phyloP scores from a whole-genome alignment of 2,888 invertebrate genomes.

The Dendrolimus houi region DNA sequence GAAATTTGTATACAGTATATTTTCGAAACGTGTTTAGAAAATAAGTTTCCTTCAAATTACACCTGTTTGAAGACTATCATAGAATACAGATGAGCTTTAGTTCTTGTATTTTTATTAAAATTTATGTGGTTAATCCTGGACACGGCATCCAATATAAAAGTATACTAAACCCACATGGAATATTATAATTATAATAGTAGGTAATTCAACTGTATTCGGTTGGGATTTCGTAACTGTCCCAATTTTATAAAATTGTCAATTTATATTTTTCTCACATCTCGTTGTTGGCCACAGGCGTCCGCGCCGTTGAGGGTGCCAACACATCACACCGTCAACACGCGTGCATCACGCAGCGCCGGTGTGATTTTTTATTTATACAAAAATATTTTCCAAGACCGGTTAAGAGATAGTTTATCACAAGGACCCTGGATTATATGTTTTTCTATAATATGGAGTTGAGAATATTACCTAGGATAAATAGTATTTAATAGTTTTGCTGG shows the following conservation, averaged over 20 bases:
- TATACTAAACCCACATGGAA: too few relatives aligned
- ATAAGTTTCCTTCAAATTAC: too few relatives aligned
- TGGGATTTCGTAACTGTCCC: not conserved
- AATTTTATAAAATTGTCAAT: slow-evolving; percentile 15
- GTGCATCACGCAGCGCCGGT: slow-evolving; percentile 48
- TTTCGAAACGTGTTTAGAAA: too few relatives aligned
- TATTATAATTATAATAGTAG: too few relatives aligned
- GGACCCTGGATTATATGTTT: slow-evolving; percentile 42
- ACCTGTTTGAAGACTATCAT: too few relatives aligned
- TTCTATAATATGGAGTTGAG: not conserved
- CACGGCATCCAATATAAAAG: too few relatives aligned
- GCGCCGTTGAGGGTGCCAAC: slow-evolving; percentile 40
- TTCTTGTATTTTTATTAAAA: too few relatives aligned
- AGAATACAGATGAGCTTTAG: too few relatives aligned
- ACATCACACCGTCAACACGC: slow-evolving; percentile 45
- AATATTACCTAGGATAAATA: not conserved
- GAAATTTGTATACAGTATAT: too few relatives aligned
- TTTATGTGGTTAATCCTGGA: too few relatives aligned
- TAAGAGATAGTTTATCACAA: slow-evolving; percentile 37
- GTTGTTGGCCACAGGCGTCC: slow-evolving; percentile 10
- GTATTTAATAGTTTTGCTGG: slow-evolving; percentile 24
- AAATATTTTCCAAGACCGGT: slow-evolving; percentile 32
- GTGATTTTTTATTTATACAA: slow-evolving; percentile 51
- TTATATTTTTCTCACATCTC: slow-evolving; percentile 8
- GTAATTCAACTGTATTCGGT: not conserved